Base-by-base conservation (phyloP, 2,797 vertebrate species). In the Pygocentrus nattereri region DNA sequence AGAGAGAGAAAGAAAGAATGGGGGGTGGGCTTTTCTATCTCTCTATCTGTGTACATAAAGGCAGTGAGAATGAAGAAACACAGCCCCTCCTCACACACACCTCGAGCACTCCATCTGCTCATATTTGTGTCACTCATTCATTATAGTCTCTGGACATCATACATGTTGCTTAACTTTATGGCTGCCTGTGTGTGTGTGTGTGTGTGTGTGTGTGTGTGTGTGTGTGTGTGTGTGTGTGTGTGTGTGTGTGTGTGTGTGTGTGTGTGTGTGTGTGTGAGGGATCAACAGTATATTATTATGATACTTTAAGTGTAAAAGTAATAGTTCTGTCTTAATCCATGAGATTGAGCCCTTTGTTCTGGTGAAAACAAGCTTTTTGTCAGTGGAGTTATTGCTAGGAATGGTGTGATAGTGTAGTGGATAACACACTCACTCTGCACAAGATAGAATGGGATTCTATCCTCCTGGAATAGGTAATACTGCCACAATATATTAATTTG, bases 111-210 rank as follows among this genome's bases (percentile, higher is more conserved):
- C 50, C 4, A 1, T 67, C 74, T 52, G 30, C 47, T 47, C n/a
- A n/a, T n/a, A 41, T 54, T 58, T 56, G 61, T 27, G 13, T 1
- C n/a, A 67, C 21, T 30, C 15, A 38, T 61, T 4, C 31, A 1
- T 19, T 34, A 41, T 25, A 5, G 59, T 44, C 27, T 47, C 58
- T 54, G 56, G 23, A 81, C 68, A 79, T 68, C 4, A 38, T 67
- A 59, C 65, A 50, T 72, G 68, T 86, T 89, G 88, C 77, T 76
- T 23, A 86, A 82, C 78, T 82, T 70, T 62, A 47, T 41, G 23
- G 72, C 58, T 76, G 78, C 54, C 74, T 73, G 56, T 87, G 84
- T 85, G 88, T 73, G 84, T 85, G 23, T 62, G 74, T 18, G 0
- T 58, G 83, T 84, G 76, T 54, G 44, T 59, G 67, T 49, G 15